Base-by-base conservation (phyloP, 2,888 invertebrate species). In the Leptothorax acervorum region DNA sequence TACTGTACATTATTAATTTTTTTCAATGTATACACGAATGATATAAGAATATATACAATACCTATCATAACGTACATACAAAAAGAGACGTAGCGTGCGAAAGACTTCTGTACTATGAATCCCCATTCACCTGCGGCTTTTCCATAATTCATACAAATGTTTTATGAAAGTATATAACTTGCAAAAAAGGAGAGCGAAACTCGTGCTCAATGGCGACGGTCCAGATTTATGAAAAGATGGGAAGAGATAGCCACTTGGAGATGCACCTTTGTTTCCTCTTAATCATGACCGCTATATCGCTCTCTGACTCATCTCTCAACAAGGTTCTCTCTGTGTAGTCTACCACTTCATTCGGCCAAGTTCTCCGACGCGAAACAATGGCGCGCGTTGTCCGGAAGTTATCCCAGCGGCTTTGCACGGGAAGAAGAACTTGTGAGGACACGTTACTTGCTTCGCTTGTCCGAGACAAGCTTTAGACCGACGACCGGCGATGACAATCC, bases 241-340 rank as follows among this genome's bases (percentile, higher is more conserved):
- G 62, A 68, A 81, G 68, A 85, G 82, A 84, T 71, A 70, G 57
- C 11, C 76, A 76, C 89, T 83, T 74, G 55, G 71, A 18, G 71
- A 18, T 74, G 68, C 42, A 6, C 57, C 83, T 89, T 90, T 87
- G 87, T 90, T 73, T 73, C 11, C 68, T 62, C 90, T 87, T 90
- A 90, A 90, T 89, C 90, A 88, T 85, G 79, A 42, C 82, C 71
- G 82, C 68, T 82, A 81, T 86, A 53, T 78, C 70, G 55, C 83
- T 85, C 86, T 83, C 81, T 68, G 70, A 84, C 76, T 86, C 73
- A 62, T 65, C 71, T 62, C 35, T 55, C 82, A 70, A 51, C 68
- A 66, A 42, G 84, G 79, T 76, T 81, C 63, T 66, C 68, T 57
- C 60, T 62, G 31, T n/a, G 53, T n/a, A 73, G 79, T 60, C 68